Base-by-base conservation (phyloP, 1,140 invertebrate genomes). In the Lordiphosa stackelbergi region DNA sequence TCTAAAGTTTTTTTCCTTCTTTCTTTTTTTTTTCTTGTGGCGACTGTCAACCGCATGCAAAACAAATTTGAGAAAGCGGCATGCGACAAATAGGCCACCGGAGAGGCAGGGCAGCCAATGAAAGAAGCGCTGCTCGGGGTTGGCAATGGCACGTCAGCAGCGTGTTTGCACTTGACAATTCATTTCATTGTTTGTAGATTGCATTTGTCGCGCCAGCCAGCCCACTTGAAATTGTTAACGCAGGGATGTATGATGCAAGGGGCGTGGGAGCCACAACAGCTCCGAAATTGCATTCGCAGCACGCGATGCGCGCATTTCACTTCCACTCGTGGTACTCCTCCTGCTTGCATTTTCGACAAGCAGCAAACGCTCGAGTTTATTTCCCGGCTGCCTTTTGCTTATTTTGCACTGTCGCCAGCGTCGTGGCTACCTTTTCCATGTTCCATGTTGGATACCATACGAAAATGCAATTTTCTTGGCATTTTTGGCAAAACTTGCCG, bases 161-260 rank as follows among this genome's bases (percentile, higher is more conserved):
- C 77, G 77, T 83, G 77, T 77, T 83, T 83, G 78, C 73, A 84
- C 81, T 81, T 85, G 81, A 81, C 81, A 85, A 85, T 85, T 85
- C 81, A 85, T 85, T 85, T 85, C 79, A 85, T 85, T 85, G 81
- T 85, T 85, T 85, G 81, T 85, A 77, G 72, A 79, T 85, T 85
- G 81, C 81, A 83, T 83, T 83, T 83, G 78, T 65, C 77, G 77
- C 68, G 37, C 53, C 11, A 16, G 12, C 13, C 7, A 12, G 28
- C 0, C 34, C 9, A 31, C 5, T 31, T 31, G 2, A 74, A 68
- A 53, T 66, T 58, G 64, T 58, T 66, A 66, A 58, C 36, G 47
- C 46, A 22, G 43, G 19, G 41, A 4, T 24, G 8, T 22, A 31
- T 31, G 28, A 31, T 31, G 28, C 5, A 8, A 22, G 43, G 22